These are phyloP conservation scores for Papilio dardanus DNA, from an alignment of 1,140 invertebrate genomes.

Conservation along the genomic window DNA sequence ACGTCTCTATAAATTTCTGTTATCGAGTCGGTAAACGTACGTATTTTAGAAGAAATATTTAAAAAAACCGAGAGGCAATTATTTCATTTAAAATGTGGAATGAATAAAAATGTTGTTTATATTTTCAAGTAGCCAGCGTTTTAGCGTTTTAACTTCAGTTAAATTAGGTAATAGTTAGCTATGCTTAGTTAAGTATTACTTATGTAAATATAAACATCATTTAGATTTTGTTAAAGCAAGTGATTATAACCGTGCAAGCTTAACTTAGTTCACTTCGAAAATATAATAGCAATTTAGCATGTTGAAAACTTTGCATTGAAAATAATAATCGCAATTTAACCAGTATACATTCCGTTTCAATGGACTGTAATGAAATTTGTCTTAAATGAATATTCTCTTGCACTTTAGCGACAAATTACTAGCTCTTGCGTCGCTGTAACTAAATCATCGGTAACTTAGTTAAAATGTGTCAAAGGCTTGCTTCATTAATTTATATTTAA, in stretches of 20 bases:
- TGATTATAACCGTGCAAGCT: neutral
- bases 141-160: no score
- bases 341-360: neutral
- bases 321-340: neutral
- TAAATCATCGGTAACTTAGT: constrained; percentile 3
- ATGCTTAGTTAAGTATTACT: no score
- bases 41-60: neutral
- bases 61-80: neutral
- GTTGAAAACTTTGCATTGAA: neutral
- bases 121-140: no score
- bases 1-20: constrained; percentile 17
- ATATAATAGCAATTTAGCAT: neutral
- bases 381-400: constrained; percentile 22
- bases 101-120: no score
- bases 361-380: neutral
- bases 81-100: no score
- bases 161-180: no score
- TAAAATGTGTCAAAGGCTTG: constrained; percentile 15
- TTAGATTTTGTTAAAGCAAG: neutral
- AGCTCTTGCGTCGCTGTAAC: constrained; percentile 17
- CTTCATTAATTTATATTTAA: constrained; percentile 7
- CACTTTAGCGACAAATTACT: constrained; percentile 18
- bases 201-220: neutral
- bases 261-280: neutral
- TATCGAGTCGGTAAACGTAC: neutral